Evolutionary conservation across 2,888 invertebrate species (phyloP), one percentile per base, ranked within the genome.

Genomic region (Halocaridina rubra): DNA sequence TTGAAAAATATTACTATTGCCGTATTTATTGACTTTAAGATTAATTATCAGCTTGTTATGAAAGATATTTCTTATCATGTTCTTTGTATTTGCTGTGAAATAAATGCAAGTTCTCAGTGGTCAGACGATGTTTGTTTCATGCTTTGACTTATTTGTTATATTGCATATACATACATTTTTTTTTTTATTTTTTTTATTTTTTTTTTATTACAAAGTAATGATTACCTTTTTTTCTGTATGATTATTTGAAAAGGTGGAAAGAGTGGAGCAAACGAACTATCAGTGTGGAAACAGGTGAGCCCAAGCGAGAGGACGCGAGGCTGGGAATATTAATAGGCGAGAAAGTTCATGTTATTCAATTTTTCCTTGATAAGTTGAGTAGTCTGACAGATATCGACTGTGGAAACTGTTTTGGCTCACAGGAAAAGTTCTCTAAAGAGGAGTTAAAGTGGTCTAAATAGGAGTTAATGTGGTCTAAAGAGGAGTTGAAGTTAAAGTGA

Each of bases 261-360:
- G 82, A 82, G 82, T 69, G 82, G 82, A 82, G 78, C 72, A 82
- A 72, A 57, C 72, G 82, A 82, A 82, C 77, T 77, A 69, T 79
- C 79, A 79, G 16, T 82, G 82, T 82, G 82, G 82, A 53, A 82
- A 82, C 82, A 82, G 82, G 82, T 82, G 82, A 82, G 82, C 82
- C 82, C 82, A 72, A 78, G 72, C 39, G 82, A 82, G 82, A 82
- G 82, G 82, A 82, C 72, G 82, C 78, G 69, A 82, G 77, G 78
- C 82, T 82, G 82, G 82, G 82, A 72, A 74, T n/a, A n/a, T n/a
- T n/a, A n/a, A n/a, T 27, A 82, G 82, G 59, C 72, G 71, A 82
- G 69, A 69, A 53, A 13, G 22, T 27, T 30, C 39, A 61, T 27
- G 16, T 72, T 64, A 59, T 77, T 77, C n/a, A n/a, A n/a, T n/a